Evolutionary conservation across 1,140 invertebrate genomes (phyloP).

Genomic region (Druon quercuslanigerum): DNA sequence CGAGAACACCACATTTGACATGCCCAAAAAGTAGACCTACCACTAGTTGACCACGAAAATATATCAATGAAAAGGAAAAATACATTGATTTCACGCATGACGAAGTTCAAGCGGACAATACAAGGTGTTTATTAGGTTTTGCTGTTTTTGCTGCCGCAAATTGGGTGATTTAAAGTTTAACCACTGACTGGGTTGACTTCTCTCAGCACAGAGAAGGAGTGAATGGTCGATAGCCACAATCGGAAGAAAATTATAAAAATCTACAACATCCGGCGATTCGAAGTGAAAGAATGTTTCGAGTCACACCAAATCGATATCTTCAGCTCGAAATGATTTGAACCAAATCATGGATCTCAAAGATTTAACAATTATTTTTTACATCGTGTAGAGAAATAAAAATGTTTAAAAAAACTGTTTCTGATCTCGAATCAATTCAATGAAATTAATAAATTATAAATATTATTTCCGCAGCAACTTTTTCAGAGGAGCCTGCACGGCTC

Average conservation of each 20-base stretch:
- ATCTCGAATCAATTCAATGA: too few species aligned
- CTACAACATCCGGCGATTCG: not conserved
- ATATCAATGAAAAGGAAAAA: constrained; percentile 30
- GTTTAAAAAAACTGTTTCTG: too few species aligned
- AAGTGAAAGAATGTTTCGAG: not conserved
- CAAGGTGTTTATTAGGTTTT: constrained; percentile 15
- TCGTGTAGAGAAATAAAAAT: too few species aligned
- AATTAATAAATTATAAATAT: too few species aligned
- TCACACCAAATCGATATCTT: too few species aligned
- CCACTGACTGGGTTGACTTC: not conserved
- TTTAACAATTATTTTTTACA: too few species aligned
- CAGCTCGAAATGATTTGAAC: too few species aligned
- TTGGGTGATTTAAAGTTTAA: constrained; percentile 14
- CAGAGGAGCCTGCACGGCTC: too few species aligned
- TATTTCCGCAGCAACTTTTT: too few species aligned
- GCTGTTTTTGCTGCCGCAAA: constrained; percentile 7
- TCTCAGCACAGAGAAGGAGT: not conserved
- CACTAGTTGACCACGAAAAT: constrained; percentile 6
- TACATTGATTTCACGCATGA: constrained; percentile 23
- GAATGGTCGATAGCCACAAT: not conserved
- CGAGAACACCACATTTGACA: constrained; percentile 13
- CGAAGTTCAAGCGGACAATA: not conserved
- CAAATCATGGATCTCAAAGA: too few species aligned
- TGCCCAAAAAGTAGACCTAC: constrained; percentile 3
- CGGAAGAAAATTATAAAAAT: constrained; percentile 8